Evolutionary conservation across 2,888 invertebrate species (phyloP).

Genomic region (Platycheirus albimanus): DNA sequence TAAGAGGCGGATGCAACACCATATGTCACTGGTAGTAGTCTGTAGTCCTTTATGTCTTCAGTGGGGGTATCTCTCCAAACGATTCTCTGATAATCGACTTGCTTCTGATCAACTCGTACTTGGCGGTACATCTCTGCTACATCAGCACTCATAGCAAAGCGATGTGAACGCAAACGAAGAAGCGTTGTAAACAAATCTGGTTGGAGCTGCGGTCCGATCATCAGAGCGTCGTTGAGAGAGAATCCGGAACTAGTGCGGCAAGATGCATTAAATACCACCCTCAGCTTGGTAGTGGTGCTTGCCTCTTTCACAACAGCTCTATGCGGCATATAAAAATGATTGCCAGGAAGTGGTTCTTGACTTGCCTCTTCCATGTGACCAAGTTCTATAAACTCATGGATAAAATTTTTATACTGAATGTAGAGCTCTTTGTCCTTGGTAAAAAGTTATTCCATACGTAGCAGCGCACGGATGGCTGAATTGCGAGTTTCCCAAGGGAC

Average conservation of each 20-base stretch:
- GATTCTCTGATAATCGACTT: constrained; percentile 52
- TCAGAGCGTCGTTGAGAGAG: constrained; percentile 27
- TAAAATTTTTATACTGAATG: constrained; percentile 31
- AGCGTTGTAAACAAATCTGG: constrained; percentile 54
- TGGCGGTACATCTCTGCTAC: constrained; percentile 66
- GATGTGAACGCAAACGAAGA: constrained; percentile 57
- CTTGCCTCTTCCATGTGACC: constrained; percentile 48
- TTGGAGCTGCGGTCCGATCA: constrained; percentile 62
- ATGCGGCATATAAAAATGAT: constrained; percentile 35
- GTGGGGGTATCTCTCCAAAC: constrained; percentile 43
- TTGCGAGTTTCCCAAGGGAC: constrained; percentile 38
- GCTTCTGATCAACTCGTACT: constrained; percentile 18
- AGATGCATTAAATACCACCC: constrained; percentile 54
- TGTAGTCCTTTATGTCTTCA: constrained; percentile 49
- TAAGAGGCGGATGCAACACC: constrained; percentile 60
- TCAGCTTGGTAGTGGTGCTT: constrained; percentile 50
- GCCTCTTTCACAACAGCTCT: constrained; percentile 44
- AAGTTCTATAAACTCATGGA: constrained; percentile 25
- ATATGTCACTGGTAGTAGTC: constrained; percentile 52
- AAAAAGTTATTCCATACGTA: constrained; percentile 48
- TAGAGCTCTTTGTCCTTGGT: constrained; percentile 21
- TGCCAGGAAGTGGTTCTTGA: background rate
- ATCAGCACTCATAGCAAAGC: constrained; percentile 58
- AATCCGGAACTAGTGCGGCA: constrained; percentile 20
- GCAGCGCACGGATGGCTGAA: constrained; percentile 28